phyloP scores from a whole-genome alignment of 2,797 vertebrate genomes.

The Coendou prehensilis region DNA sequence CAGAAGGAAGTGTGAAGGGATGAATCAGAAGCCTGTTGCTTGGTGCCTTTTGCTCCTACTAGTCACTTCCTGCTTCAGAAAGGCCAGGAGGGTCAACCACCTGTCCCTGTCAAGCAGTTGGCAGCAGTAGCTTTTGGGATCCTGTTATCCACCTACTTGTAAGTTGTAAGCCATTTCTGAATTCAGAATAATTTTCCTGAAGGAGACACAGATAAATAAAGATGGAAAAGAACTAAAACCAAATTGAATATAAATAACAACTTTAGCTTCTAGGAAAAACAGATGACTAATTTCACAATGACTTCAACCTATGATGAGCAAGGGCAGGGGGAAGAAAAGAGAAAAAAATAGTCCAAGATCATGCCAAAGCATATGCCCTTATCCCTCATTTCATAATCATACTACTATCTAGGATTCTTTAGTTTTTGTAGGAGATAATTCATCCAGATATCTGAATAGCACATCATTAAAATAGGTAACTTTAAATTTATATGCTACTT shows the following conservation, averaged over 20 bases:
- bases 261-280: slow-evolving; percentile 61
- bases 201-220: slow-evolving; percentile 52
- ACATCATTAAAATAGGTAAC: slow-evolving; percentile 28
- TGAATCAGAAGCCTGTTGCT: not conserved
- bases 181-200: slow-evolving; percentile 55
- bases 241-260: slow-evolving; percentile 8
- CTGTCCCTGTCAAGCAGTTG: not conserved
- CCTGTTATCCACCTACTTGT: not conserved
- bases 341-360: slow-evolving; percentile 6
- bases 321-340: not conserved
- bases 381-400: slow-evolving; percentile 31
- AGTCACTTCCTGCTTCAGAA: not conserved
- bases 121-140: not conserved
- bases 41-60: slow-evolving; percentile 18
- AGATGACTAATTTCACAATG: slow-evolving; percentile 17
- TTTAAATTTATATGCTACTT: slow-evolving; percentile 49
- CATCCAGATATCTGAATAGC: slow-evolving; percentile 32
- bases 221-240: slow-evolving; percentile 51
- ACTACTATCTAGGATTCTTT: slow-evolving; percentile 19
- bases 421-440: slow-evolving; percentile 5
- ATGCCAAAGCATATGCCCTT: not conserved
- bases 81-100: not conserved
- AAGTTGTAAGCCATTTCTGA: slow-evolving; percentile 49
- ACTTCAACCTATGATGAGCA: slow-evolving; percentile 21
- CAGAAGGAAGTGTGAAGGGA: slow-evolving; percentile 18